Conservation (phyloP, 1,140 invertebrate genomes). For the Triops cancriformis region DNA sequence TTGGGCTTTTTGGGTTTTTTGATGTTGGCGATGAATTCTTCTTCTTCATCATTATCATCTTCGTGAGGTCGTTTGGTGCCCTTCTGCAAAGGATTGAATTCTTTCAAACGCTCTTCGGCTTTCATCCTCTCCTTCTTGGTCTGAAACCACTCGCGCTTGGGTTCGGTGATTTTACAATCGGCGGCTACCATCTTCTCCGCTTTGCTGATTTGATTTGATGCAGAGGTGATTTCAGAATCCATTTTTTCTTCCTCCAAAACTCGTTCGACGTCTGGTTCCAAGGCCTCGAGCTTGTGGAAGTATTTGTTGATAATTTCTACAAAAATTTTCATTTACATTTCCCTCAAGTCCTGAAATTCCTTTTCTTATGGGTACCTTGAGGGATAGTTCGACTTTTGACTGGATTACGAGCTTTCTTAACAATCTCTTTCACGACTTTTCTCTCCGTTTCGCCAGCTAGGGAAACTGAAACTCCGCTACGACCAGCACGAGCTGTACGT, state of each 20-base stretch:
- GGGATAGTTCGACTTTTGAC: constrained; percentile 82
- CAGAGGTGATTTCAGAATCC: constrained; percentile 69
- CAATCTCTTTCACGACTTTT: constrained; percentile 79
- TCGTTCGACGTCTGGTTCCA: constrained; percentile 68
- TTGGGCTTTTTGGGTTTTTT: constrained; percentile 33
- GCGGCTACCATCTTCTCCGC: constrained; percentile 62
- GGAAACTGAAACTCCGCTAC: constrained; percentile 81
- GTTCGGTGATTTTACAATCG: constrained; percentile 35
- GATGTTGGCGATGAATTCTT: not conserved
- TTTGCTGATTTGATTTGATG: constrained; percentile 75
- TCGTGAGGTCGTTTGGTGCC: not conserved
- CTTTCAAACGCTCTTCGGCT: constrained; percentile 45
- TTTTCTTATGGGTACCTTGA: constrained; percentile 43
- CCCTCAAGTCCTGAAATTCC: not conserved
- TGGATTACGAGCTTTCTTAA: constrained; percentile 73
- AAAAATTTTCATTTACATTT: constrained; percentile 29
- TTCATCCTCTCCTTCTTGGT: constrained; percentile 65
- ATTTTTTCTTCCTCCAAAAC: constrained; percentile 70
- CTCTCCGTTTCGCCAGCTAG: constrained; percentile 87
- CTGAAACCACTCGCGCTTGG: constrained; percentile 76
- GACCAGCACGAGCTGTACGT: constrained; percentile 86
- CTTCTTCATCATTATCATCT: not conserved
- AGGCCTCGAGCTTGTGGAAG: constrained; percentile 54
- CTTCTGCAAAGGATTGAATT: not conserved
- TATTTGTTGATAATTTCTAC: constrained; percentile 80